Conservation (phyloP, 2,113 vertebrate genomes). For the Catharus bicknelli region DNA sequence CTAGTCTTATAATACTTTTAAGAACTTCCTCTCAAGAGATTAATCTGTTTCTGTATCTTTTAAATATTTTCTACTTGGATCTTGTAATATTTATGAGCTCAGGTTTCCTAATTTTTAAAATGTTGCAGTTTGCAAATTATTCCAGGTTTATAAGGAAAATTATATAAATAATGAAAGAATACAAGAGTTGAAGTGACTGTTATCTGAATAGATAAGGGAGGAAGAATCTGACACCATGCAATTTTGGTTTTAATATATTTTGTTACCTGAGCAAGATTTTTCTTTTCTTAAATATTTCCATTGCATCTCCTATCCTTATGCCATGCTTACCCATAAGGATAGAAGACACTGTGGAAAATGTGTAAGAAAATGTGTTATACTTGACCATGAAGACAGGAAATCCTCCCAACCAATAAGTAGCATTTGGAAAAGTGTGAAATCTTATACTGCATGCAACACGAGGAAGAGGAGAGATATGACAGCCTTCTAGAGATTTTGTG, state of each 20-base stretch:
- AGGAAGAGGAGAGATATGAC: not conserved
- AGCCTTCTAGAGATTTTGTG: fast-evolving
- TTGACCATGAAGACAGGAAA: not conserved
- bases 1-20: not conserved
- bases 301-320: not conserved
- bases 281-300: not conserved
- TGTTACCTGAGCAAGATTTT: not conserved
- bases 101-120: not conserved
- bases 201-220: not conserved
- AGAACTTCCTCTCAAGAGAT: not conserved
- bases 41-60: not conserved
- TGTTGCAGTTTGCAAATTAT: not conserved
- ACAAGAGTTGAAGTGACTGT: not conserved
- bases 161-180: not conserved
- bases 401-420: not conserved
- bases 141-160: not conserved
- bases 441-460: not conserved
- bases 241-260: not conserved
- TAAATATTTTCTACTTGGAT: not conserved
- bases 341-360: not conserved
- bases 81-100: not conserved
- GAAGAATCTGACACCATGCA: not conserved
- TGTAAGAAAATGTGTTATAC: not conserved
- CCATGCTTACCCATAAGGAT: not conserved
- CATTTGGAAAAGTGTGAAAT: not conserved